Conservation (phyloP, 1,140 invertebrate genomes). For the Drosophila truncata region DNA sequence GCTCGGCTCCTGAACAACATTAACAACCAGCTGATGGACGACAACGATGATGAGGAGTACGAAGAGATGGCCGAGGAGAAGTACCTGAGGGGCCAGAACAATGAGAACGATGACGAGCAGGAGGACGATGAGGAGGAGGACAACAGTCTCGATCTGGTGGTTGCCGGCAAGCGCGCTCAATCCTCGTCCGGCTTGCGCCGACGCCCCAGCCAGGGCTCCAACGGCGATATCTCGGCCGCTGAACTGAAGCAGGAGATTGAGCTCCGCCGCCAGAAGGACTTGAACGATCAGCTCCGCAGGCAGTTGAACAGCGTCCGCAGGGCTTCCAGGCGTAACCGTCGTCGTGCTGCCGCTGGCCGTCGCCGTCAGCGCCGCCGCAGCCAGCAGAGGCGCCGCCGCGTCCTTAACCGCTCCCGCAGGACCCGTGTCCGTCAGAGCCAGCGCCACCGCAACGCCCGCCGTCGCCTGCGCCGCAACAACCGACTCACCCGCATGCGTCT, state of each 20-base stretch:
- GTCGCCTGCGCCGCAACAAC: conserved; percentile 37
- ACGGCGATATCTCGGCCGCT: not conserved
- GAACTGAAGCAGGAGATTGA: conserved; percentile 41
- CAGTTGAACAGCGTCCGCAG: not conserved
- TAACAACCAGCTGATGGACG: not conserved
- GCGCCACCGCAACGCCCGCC: conserved; percentile 23
- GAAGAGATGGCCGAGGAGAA: conserved; percentile 31
- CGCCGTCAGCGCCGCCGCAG: not conserved
- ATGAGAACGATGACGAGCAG: conserved; percentile 16
- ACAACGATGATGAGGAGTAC: not conserved
- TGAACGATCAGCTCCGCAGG: conserved; percentile 27
- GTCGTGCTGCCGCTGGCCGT: conserved; percentile 1
- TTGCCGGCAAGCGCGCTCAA: conserved; percentile 15
- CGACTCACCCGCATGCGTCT: conserved; percentile 1
- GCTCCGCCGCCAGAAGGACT: conserved; percentile 54
- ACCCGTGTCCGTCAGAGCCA: not conserved
- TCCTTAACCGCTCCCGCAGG: not conserved
- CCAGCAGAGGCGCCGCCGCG: not conserved
- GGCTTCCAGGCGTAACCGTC: not conserved
- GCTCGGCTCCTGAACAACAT: not conserved
- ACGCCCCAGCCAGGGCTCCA: not conserved
- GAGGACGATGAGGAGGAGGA: conserved; percentile 11
- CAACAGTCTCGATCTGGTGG: conserved; percentile 1
- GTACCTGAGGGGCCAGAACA: conserved; percentile 14
- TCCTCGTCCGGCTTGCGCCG: not conserved